phyloP scores from a whole-genome alignment of 2,888 invertebrate genomes.

The Phanerotoma sp. region DNA sequence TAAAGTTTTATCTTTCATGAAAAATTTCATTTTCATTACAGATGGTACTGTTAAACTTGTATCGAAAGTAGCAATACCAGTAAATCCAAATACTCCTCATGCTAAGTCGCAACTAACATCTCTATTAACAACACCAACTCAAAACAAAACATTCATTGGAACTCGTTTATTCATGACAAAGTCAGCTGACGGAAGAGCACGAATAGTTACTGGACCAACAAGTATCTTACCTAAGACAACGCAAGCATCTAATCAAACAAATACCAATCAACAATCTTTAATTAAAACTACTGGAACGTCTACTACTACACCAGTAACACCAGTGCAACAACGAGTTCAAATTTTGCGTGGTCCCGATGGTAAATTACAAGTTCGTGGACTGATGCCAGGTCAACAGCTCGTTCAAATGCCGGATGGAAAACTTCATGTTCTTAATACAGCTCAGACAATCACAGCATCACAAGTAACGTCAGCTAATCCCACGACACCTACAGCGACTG shows the following conservation, averaged over 20 bases:
- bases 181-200: slow-evolving; percentile 67
- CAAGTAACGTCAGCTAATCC: slow-evolving; percentile 33
- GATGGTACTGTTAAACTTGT: slow-evolving; percentile 69
- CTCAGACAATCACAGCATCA: slow-evolving; percentile 62
- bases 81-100: slow-evolving; percentile 58
- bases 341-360: slow-evolving; percentile 89
- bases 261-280: slow-evolving; percentile 41
- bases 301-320: slow-evolving; percentile 49
- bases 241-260: slow-evolving; percentile 52
- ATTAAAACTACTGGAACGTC: slow-evolving; percentile 22
- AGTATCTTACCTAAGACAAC: slow-evolving; percentile 61
- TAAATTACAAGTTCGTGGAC: slow-evolving; percentile 86
- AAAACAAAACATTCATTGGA: slow-evolving; percentile 68
- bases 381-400: slow-evolving; percentile 89
- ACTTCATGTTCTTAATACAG: slow-evolving; percentile 77
- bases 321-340: slow-evolving; percentile 76
- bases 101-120: slow-evolving; percentile 71
- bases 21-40: slow-evolving; percentile 35
- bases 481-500: slow-evolving; percentile 30
- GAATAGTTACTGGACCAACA: slow-evolving; percentile 65
- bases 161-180: slow-evolving; percentile 76
- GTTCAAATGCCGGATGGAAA: slow-evolving; percentile 93
- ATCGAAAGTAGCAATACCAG: slow-evolving; percentile 67
- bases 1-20: slow-evolving; percentile 4
- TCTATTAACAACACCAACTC: slow-evolving; percentile 63